Evolutionary conservation across 2,113 vertebrate genomes (phyloP), one percentile per base, ranked within the genome.

Genomic region (Apodemus speciosus): DNA sequence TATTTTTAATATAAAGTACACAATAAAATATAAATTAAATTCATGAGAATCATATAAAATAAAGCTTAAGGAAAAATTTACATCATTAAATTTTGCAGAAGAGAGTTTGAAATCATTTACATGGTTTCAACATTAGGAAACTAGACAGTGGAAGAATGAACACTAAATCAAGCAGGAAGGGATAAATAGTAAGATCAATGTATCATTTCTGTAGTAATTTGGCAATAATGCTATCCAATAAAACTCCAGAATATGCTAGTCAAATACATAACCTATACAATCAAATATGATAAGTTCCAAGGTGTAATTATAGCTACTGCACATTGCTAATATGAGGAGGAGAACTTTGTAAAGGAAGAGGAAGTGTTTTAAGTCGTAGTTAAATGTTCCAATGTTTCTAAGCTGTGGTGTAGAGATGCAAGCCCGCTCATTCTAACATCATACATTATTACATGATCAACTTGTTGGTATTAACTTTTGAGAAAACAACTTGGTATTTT

Each of bases 261-360:
- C n/a, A 68, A 85, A 32, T 46, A 25, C 1, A 60, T 60, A n/a
- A 40, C 53, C 79, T 60, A 27, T 2, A 60, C 56, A 92, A 53
- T 21, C 53, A 81, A 68, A 51, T 75, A 64, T 89, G n/a, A 68
- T 23, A 60, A 40, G 69, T 51, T 92, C 27, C 4, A 72, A 10
- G 7, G 1, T 30, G 51, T 2, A 11, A 2, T 25, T 30, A 35
- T 35, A 85, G 79, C 32, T 72, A 83, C 66, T 23, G 20, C 90
- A 32, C 60, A 68, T 80, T 66, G 46, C 0, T 56, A 1, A 3
- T 64, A 35, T 4, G 32, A 9, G 0, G 0, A 1, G 9, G 1
- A 51, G 13, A 80, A 0, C 38, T 51, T 14, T 77, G 51, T 1
- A n/a, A 4, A 79, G 3, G 6, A 38, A 90, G 56, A 86, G 43